These are phyloP conservation scores for Cololabis saira DNA, from an alignment of 2,113 vertebrate genomes.

Conservation along the genomic window DNA sequence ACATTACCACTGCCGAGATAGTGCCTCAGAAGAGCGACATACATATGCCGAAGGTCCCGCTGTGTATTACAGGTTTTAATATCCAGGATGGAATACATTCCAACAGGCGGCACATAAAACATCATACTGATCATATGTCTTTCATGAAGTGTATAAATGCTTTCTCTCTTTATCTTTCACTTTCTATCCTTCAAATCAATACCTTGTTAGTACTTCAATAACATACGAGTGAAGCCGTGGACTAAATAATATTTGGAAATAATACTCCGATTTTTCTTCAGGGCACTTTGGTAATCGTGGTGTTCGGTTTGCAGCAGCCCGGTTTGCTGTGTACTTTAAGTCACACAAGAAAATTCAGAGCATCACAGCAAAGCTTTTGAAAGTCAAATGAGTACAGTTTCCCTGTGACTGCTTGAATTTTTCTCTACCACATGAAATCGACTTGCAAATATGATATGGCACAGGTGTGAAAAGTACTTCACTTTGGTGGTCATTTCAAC, in stretches of 20 bases:
- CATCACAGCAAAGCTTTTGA: conserved; percentile 35
- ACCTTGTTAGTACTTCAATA: conserved; percentile 74
- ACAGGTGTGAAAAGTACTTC: conserved; percentile 42
- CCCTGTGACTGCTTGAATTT: conserved; percentile 37
- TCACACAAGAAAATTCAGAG: conserved; percentile 28
- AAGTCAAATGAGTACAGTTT: conserved; percentile 51
- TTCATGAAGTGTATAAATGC: conserved; percentile 64
- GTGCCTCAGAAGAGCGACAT: conserved; percentile 36
- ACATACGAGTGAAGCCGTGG: conserved; percentile 53
- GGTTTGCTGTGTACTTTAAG: conserved; percentile 8
- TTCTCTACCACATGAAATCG: conserved; percentile 30
- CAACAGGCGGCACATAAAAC: conserved; percentile 37
- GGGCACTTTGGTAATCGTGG: conserved; percentile 9
- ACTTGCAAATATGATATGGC: conserved; percentile 51
- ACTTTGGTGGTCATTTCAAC: conserved; percentile 55
- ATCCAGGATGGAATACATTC: conserved; percentile 24
- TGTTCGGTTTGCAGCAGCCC: conserved; percentile 18
- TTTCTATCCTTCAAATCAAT: conserved; percentile 58
- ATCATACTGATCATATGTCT: conserved; percentile 35
- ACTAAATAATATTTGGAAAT: conserved; percentile 49
- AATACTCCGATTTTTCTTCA: conserved; percentile 34
- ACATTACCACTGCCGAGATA: conserved; percentile 20
- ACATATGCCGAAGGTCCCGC: conserved; percentile 16
- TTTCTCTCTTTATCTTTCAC: conserved; percentile 47
- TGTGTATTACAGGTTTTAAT: conserved; percentile 40